Conservation (phyloP, 2,113 vertebrate genomes). For the Phyllostomus hastatus region DNA sequence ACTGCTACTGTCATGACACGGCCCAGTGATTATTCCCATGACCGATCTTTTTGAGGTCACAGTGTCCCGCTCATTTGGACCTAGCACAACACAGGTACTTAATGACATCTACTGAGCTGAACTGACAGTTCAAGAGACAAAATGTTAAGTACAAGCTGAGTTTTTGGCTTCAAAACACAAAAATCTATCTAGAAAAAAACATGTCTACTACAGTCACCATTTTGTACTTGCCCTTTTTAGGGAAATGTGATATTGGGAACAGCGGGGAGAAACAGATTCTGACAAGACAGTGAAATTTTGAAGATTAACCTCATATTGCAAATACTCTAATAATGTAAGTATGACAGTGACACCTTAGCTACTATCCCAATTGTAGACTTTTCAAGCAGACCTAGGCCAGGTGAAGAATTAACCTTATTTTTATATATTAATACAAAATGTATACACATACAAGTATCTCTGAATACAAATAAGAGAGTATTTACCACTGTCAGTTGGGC, state of each 20-base stretch:
- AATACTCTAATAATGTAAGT: background rate
- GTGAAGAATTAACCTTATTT: background rate
- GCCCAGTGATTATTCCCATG: background rate
- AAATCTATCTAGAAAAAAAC: background rate
- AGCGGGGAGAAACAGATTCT: background rate
- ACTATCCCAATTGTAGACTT: background rate
- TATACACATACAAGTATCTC: background rate
- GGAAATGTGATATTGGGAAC: background rate
- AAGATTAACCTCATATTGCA: background rate
- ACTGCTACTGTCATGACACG: background rate
- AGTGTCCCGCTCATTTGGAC: background rate
- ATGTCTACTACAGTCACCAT: background rate
- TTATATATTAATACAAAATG: background rate
- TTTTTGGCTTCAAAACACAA: background rate
- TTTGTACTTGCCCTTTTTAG: background rate
- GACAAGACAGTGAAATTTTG: background rate
- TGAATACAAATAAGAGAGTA: background rate
- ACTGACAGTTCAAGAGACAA: background rate
- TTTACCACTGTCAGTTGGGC: background rate
- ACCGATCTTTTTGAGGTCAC: background rate
- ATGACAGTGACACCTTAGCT: background rate
- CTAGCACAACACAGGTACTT: background rate
- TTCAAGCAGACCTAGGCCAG: background rate
- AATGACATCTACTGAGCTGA: background rate
- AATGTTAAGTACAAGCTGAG: background rate